Evolutionary conservation across 1,140 invertebrate species (phyloP).

Genomic region (Homalodisca vitripennis): DNA sequence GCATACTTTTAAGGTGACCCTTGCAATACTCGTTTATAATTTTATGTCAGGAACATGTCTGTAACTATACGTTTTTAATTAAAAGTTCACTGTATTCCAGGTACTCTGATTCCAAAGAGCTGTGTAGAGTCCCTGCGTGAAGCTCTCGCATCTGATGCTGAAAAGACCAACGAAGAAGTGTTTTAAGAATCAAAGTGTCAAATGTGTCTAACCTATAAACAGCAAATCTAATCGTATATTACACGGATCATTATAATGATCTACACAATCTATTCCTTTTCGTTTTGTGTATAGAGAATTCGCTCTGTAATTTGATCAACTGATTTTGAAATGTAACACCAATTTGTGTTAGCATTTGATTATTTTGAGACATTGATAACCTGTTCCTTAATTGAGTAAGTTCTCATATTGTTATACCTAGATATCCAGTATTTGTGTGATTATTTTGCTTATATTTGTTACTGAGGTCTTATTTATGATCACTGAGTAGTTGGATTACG

Average conservation of each 20-base stretch:
- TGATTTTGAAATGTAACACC: neutral
- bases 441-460: too few relatives aligned
- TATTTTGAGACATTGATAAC: neutral
- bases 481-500: too few relatives aligned
- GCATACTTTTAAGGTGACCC: too few relatives aligned
- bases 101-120: slow-evolving; percentile 86
- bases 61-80: too few relatives aligned
- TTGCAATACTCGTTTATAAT: too few relatives aligned
- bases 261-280: slow-evolving; percentile 15
- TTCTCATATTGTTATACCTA: too few relatives aligned
- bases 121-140: slow-evolving; percentile 77
- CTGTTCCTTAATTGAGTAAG: too few relatives aligned
- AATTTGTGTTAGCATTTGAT: neutral
- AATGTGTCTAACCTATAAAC: neutral
- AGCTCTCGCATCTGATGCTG: slow-evolving; percentile 76
- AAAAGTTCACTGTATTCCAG: too few relatives aligned
- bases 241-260: neutral
- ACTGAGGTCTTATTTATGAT: too few relatives aligned
- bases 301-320: neutral
- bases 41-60: too few relatives aligned
- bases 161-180: slow-evolving; percentile 72
- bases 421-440: too few relatives aligned
- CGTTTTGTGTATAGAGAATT: slow-evolving; percentile 1
- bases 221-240: neutral
- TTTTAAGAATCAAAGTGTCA: slow-evolving; percentile 12